Percentiles rank a stretch among this genome's conserved stretches.
These are phyloP conservation scores for Cephus nigrinus DNA, from an alignment of 2,888 invertebrate species.

Conservation along the genomic window DNA sequence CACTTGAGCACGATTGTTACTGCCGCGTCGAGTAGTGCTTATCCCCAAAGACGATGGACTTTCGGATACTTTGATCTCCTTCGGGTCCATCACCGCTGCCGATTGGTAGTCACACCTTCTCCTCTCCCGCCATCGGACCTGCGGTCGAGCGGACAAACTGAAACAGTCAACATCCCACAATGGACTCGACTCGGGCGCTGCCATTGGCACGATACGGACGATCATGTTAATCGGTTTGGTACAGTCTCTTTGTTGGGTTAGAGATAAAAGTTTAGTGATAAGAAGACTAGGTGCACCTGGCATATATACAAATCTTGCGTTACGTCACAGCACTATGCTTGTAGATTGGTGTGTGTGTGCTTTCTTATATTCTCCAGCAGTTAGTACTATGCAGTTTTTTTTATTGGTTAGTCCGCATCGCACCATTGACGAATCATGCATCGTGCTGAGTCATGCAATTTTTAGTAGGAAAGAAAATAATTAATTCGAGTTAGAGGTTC, in stretches of 20 bases:
- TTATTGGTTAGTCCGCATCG: conserved; percentile 54
- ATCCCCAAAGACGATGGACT: neutral
- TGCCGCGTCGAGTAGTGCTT: conserved; percentile 26
- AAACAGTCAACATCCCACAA: conserved; percentile 62
- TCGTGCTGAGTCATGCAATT: conserved; percentile 10
- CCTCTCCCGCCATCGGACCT: conserved; percentile 77
- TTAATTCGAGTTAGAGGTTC: neutral
- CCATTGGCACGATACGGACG: conserved; percentile 61
- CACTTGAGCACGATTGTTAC: conserved; percentile 36
- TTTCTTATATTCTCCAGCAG: neutral
- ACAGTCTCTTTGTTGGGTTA: neutral
- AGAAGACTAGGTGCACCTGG: neutral
- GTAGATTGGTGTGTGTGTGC: neutral
- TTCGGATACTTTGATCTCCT: conserved; percentile 46
- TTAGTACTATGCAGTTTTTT: conserved; percentile 17
- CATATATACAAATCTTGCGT: neutral
- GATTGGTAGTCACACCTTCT: conserved; percentile 82
- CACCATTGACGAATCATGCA: conserved; percentile 53
- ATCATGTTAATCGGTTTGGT: conserved; percentile 9
- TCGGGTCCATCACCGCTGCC: conserved; percentile 57
- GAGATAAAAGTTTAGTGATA: neutral
- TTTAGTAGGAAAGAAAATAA: neutral
- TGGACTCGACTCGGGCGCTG: conserved; percentile 56
- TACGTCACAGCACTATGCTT: neutral
- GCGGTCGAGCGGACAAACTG: conserved; percentile 84